phyloP scores from a whole-genome alignment of 2,797 vertebrate species.

The Enteromius mattozi region DNA sequence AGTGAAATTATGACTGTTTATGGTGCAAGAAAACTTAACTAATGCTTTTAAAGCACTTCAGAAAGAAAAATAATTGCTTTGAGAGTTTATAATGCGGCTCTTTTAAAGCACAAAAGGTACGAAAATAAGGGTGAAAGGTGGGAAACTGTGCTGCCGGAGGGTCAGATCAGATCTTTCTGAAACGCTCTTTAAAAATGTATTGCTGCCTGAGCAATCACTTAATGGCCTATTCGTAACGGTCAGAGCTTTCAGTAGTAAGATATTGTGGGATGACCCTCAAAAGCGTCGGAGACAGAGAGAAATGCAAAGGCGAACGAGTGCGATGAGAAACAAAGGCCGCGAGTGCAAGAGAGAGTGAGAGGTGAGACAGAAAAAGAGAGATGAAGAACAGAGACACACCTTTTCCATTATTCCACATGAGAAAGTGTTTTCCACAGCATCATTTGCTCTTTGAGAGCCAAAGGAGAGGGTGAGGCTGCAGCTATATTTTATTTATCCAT shows the following conservation, averaged over 20 bases:
- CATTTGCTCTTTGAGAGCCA: constrained; percentile 13
- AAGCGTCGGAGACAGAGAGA: neutral
- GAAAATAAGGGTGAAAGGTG: neutral
- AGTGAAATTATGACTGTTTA: neutral
- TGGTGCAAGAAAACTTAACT: neutral
- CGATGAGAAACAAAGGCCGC: constrained; percentile 1
- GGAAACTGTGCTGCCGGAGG: neutral
- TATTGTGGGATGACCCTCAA: constrained; percentile 23
- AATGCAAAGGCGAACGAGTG: neutral
- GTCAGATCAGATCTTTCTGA: constrained; percentile 32
- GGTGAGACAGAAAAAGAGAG: constrained; percentile 11
- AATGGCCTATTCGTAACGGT: constrained; percentile 23
- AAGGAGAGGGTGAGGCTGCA: constrained; percentile 15
- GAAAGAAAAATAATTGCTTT: neutral
- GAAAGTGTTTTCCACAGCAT: constrained; percentile 43
- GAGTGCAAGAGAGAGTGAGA: neutral
- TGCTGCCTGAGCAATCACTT: constrained; percentile 24
- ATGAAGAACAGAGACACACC: constrained; percentile 30
- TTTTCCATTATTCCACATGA: constrained; percentile 52
- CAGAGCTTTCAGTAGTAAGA: constrained; percentile 18
- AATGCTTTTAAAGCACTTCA: neutral
- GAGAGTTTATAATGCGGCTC: neutral
- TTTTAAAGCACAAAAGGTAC: constrained; percentile 15
- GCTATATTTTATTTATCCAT: constrained; percentile 58
- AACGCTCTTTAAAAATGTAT: constrained; percentile 45